phyloP scores from a whole-genome alignment of 2,113 vertebrate genomes.

The Python bivittatus region DNA sequence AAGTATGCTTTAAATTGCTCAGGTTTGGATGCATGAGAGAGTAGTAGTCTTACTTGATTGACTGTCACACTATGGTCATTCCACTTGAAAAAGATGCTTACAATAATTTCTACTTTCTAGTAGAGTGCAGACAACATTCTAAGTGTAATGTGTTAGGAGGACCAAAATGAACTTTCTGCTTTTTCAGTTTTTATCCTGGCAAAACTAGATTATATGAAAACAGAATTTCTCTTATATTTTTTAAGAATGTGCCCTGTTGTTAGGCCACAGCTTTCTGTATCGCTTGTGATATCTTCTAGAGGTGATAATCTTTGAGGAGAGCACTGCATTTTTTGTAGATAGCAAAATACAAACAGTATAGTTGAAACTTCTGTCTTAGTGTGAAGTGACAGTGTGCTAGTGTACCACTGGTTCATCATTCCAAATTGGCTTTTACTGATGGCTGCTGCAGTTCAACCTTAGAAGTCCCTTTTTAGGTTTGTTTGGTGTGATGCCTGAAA shows the following conservation, averaged over 20 bases:
- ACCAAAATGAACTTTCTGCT: not conserved
- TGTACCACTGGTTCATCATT: not conserved
- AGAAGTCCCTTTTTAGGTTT: not conserved
- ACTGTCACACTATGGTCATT: not conserved
- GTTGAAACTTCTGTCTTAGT: not conserved
- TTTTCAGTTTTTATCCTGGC: not conserved
- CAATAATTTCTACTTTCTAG: not conserved
- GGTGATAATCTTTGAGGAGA: not conserved
- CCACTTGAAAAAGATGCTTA: not conserved
- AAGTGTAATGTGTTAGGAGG: not conserved
- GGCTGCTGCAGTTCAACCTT: not conserved
- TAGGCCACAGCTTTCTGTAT: not conserved
- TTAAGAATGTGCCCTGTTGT: not conserved
- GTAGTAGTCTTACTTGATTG: not conserved
- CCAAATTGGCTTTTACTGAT: not conserved
- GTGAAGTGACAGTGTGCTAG: not conserved
- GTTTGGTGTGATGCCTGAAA: not conserved
- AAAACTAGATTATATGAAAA: not conserved
- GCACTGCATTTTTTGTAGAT: not conserved
- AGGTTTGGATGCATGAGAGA: not conserved
- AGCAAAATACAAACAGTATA: not conserved
- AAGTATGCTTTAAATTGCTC: constrained; percentile 57
- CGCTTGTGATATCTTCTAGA: not conserved
- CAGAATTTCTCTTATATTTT: not conserved
- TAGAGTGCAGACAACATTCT: not conserved